phyloP scores from a whole-genome alignment of 2,113 vertebrate species.

The Gnathonemus echidnorhynchus region DNA sequence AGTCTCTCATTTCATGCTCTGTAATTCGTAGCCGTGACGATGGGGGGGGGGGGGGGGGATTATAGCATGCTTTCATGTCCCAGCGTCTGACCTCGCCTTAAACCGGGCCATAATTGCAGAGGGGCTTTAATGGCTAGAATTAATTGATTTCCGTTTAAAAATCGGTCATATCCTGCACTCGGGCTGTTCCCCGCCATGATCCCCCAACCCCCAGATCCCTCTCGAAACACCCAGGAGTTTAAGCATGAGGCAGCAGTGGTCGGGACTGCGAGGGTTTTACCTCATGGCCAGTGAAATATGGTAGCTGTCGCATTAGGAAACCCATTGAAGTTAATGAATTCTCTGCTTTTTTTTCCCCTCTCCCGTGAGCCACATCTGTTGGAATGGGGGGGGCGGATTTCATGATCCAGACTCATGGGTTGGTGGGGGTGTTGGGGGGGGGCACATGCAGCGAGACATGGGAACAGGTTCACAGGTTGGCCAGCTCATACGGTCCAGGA shows the following conservation, averaged over 20 bases:
- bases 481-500: background rate
- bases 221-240: slow-evolving; percentile 45
- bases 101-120: slow-evolving; percentile 43
- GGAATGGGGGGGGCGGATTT: slow-evolving; percentile 47
- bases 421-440: background rate
- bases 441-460: background rate
- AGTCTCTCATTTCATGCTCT: slow-evolving; percentile 10
- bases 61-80: slow-evolving; percentile 42
- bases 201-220: slow-evolving; percentile 33
- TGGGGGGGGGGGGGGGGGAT: slow-evolving; percentile 13
- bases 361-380: slow-evolving; percentile 71
- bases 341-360: slow-evolving; percentile 40
- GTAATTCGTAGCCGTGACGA: slow-evolving; percentile 24
- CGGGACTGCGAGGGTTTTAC: slow-evolving; percentile 56
- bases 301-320: slow-evolving; percentile 65
- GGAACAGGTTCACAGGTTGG: background rate
- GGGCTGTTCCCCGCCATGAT: slow-evolving; percentile 41
- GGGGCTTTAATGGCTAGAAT: slow-evolving; percentile 58
- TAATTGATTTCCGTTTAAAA: slow-evolving; percentile 72
- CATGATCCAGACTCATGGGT: slow-evolving; percentile 49
- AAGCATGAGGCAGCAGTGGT: slow-evolving; percentile 66
- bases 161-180: slow-evolving; percentile 64
- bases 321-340: slow-evolving; percentile 66
- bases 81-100: slow-evolving; percentile 41
- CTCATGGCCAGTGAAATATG: slow-evolving; percentile 74